Evolutionary conservation across 2,888 invertebrate genomes (phyloP).

Genomic region (Limenitis camilla): DNA sequence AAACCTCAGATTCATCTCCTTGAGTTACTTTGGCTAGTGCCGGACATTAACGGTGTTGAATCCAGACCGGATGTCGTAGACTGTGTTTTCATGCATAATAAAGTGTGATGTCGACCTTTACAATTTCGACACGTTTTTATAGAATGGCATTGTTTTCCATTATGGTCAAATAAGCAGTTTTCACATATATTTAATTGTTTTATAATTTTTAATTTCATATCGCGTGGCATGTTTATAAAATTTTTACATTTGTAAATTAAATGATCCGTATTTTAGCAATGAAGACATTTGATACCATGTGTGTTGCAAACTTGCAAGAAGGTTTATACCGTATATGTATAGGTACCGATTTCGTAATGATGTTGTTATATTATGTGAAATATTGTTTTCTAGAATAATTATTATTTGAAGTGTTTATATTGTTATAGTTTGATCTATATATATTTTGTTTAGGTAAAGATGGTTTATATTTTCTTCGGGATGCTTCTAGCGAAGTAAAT

Average conservation of each 20-base stretch:
- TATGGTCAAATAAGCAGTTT: constrained; percentile 22
- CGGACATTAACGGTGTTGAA: neutral
- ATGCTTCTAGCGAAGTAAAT: neutral
- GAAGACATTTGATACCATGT: neutral
- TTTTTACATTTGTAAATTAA: constrained; percentile 3
- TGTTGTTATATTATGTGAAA: too few relatives aligned
- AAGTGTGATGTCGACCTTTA: constrained; percentile 11
- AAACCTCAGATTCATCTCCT: neutral
- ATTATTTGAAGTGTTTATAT: too few relatives aligned
- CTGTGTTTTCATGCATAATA: constrained; percentile 11
- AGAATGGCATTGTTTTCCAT: constrained; percentile 20
- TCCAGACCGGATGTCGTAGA: too few relatives aligned
- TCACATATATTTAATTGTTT: constrained; percentile 11
- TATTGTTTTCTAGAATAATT: neutral
- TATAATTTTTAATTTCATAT: too few relatives aligned
- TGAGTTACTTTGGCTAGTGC: neutral
- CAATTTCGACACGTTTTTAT: constrained; percentile 14
- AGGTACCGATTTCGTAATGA: too few relatives aligned
- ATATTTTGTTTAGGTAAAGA: too few relatives aligned
- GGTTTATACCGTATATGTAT: too few relatives aligned
- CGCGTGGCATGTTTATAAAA: constrained; percentile 5
- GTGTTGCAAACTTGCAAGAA: too few relatives aligned
- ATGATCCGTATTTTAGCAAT: neutral
- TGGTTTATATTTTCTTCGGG: constrained; percentile 15
- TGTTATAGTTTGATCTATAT: too few relatives aligned